These are phyloP conservation scores for Trisateles emortualis DNA, from an alignment of 2,888 invertebrate genomes.

Conservation along the genomic window DNA sequence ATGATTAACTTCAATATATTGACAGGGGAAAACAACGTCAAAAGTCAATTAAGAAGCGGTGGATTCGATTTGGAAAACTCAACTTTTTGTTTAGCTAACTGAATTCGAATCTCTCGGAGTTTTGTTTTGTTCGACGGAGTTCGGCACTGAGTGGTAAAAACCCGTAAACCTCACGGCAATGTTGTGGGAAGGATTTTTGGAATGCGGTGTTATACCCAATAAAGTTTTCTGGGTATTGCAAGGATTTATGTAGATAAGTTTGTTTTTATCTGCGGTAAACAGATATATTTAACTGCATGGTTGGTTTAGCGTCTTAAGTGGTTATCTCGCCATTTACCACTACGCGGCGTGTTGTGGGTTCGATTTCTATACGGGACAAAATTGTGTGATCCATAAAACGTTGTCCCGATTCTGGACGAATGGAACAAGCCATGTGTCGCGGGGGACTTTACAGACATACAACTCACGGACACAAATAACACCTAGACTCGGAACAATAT, in stretches of 20 bases:
- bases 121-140: constrained; percentile 35
- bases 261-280: too few species aligned
- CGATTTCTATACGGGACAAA: too few species aligned
- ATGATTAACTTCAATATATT: constrained; percentile 42
- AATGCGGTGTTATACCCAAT: not conserved
- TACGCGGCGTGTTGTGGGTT: too few species aligned
- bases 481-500: too few species aligned
- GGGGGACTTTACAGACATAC: too few species aligned
- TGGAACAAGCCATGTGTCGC: too few species aligned
- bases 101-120: constrained; percentile 55
- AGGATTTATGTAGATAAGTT: not conserved
- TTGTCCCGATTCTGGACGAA: too few species aligned
- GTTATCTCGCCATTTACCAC: too few species aligned
- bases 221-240: constrained; percentile 9
- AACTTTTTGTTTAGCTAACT: constrained; percentile 55
- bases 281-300: too few species aligned
- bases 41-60: constrained; percentile 57
- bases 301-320: too few species aligned
- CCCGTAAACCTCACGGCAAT: not conserved
- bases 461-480: too few species aligned
- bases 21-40: constrained; percentile 55
- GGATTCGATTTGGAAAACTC: constrained; percentile 53
- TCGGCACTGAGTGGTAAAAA: not conserved
- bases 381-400: too few species aligned
- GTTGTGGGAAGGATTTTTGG: not conserved